Evolutionary conservation across 2,113 vertebrate genomes (phyloP).

Genomic region (Cairina moschata): DNA sequence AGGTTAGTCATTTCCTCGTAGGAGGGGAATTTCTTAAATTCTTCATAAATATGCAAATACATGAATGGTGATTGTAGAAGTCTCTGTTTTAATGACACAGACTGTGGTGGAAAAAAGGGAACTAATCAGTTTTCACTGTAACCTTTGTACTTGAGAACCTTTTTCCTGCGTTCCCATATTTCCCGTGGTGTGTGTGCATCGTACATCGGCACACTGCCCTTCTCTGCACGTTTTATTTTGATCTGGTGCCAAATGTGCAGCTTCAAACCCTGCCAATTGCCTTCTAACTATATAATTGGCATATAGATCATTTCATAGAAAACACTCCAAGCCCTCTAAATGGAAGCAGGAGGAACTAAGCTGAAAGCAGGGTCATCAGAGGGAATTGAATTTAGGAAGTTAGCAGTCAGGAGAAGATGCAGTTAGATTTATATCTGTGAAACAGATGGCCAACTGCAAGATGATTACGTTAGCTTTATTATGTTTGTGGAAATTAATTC

Average conservation of each 20-base stretch:
- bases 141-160: not conserved
- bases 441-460: conserved; percentile 74
- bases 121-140: not conserved
- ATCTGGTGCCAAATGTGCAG: not conserved
- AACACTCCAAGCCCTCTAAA: not conserved
- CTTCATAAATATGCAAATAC: not conserved
- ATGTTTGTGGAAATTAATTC: conserved; percentile 77
- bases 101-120: not conserved
- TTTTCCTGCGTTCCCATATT: not conserved
- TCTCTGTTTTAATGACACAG: not conserved
- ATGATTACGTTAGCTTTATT: conserved; percentile 75
- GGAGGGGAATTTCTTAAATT: not conserved
- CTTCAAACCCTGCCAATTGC: not conserved
- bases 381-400: conserved; percentile 69
- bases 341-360: conserved; percentile 3
- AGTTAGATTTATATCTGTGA: conserved; percentile 67
- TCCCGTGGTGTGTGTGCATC: too few relatives aligned
- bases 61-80: not conserved
- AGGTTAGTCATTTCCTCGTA: not conserved
- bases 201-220: not conserved
- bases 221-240: not conserved
- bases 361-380: conserved; percentile 40
- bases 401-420: conserved; percentile 59
- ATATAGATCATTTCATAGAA: not conserved
- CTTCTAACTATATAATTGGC: not conserved